These are phyloP conservation scores for Drosophila mayaguana DNA, from an alignment of 2,888 invertebrate genomes.

Conservation along the genomic window DNA sequence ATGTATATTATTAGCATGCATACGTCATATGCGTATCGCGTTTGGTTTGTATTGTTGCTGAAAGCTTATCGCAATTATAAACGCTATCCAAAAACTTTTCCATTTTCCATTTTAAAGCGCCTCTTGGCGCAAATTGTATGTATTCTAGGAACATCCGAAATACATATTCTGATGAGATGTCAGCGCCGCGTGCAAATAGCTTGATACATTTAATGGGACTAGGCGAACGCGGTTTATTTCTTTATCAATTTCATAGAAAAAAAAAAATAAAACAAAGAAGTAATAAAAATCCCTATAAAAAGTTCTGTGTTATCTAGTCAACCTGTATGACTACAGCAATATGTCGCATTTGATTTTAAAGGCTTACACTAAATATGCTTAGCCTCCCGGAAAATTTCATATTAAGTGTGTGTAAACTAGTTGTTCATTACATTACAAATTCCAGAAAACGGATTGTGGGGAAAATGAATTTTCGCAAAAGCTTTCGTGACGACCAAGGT, in stretches of 20 bases:
- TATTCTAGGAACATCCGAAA: constrained; percentile 28
- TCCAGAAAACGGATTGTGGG: not conserved
- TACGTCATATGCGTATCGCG: constrained; percentile 16
- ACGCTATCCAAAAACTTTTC: constrained; percentile 6
- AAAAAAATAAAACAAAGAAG: constrained; percentile 11
- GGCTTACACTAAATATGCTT: not conserved
- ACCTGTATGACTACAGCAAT: not conserved
- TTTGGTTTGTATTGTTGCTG: not conserved
- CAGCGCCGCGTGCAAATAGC: constrained; percentile 22
- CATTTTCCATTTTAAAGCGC: constrained; percentile 5
- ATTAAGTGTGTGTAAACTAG: not conserved
- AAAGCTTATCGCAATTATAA: constrained; percentile 24
- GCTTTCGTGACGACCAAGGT: not conserved
- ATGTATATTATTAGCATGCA: not conserved
- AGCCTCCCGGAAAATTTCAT: not conserved
- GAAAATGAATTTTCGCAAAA: not conserved
- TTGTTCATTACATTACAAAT: not conserved
- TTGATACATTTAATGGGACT: constrained; percentile 18
- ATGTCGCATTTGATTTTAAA: not conserved
- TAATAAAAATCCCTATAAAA: constrained; percentile 13
- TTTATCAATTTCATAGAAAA: constrained; percentile 40
- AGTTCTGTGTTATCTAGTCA: not conserved
- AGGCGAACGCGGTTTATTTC: constrained; percentile 9
- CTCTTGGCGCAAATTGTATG: not conserved
- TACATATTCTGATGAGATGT: constrained; percentile 18